Base-by-base conservation (phyloP, 2,113 vertebrate genomes). In the Emydocephalus ijimae region DNA sequence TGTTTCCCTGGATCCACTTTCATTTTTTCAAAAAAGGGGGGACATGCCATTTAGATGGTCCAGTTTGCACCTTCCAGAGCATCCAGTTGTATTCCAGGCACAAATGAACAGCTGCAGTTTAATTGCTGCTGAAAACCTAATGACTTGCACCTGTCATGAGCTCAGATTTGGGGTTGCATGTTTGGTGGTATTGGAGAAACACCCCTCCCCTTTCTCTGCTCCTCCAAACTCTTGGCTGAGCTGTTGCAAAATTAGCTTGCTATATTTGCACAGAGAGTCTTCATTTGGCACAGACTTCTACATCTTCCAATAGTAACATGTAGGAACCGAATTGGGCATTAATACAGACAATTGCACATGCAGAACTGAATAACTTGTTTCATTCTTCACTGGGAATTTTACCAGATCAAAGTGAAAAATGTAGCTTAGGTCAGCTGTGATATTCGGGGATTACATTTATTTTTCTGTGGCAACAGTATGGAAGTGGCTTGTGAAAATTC, bases 121-220 rank as follows among this genome's bases (percentile, higher is more conserved):
- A 0, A 64, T 29, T 92, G 4, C 69, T 90, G 85, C 48, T 92
- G 69, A 48, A 94, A 93, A 92, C 88, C 45, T 91, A 87, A 94
- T 87, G 86, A 92, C 15, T 23, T 81, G 21, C 91, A 54, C 90
- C 88, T 94, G 87, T 89, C 21, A 34, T 12, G 55, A 34, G 81
- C 89, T 89, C 87, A 94, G 92, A 34, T 1, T 88, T 61, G 59
- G 1, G 2, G 3, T 5, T 89, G n/a, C 57, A 15, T 21, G 93
- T 88, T 94, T 95, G 89, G 87, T 39, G 90, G 92, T 0, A 21
- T 92, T 95, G 69, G 89, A 54, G 93, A 90, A 95, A 94, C 20
- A 61, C 14, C 88, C 48, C 43, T 94, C 74, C 74, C 34, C 34
- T 43, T 43, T 43, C 74, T 39, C 74, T 21, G 34, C 18, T 81